Conservation (phyloP, 2,113 vertebrate species). For the Steatornis caripensis region DNA sequence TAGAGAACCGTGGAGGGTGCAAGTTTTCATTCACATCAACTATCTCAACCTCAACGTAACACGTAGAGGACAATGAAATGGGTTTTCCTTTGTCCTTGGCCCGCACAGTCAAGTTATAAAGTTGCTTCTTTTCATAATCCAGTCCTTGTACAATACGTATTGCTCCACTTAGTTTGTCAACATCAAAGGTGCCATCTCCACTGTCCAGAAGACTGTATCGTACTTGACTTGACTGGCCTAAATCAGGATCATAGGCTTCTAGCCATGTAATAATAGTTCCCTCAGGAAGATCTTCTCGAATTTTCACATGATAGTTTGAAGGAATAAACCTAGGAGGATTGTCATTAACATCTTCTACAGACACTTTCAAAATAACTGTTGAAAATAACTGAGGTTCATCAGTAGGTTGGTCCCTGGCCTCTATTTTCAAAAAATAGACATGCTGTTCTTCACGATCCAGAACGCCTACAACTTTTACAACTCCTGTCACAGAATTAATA, state of each 20-base stretch:
- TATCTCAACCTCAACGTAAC: slow-evolving; percentile 89
- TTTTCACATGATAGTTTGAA: slow-evolving; percentile 87
- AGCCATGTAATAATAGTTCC: slow-evolving; percentile 92
- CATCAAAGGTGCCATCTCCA: slow-evolving; percentile 88
- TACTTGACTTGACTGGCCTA: slow-evolving; percentile 90
- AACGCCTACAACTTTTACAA: slow-evolving; percentile 78
- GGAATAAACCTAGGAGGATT: slow-evolving; percentile 93
- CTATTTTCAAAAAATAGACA: slow-evolving; percentile 82
- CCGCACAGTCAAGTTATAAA: slow-evolving; percentile 89
- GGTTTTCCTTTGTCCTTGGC: slow-evolving; percentile 96
- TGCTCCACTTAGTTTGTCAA: slow-evolving; percentile 94
- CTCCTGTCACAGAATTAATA: slow-evolving; percentile 81
- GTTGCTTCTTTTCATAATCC: slow-evolving; percentile 91
- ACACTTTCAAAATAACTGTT: slow-evolving; percentile 84
- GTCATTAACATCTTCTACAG: slow-evolving; percentile 92
- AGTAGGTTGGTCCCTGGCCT: slow-evolving; percentile 84
- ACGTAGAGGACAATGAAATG: slow-evolving; percentile 86
- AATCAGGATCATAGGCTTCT: slow-evolving; percentile 90
- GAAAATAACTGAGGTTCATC: slow-evolving; percentile 85
- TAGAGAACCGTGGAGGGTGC: slow-evolving; percentile 82
- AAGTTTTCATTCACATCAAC: slow-evolving; percentile 96
- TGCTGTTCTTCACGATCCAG: slow-evolving; percentile 86
- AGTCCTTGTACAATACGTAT: slow-evolving; percentile 86
- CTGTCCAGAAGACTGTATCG: slow-evolving; percentile 89
- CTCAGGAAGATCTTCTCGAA: slow-evolving; percentile 92